Percentiles rank a stretch among this genome's conserved stretches.
Evolutionary conservation across 1,140 invertebrate genomes (phyloP).

Genomic region (Dendroctonus valens): DNA sequence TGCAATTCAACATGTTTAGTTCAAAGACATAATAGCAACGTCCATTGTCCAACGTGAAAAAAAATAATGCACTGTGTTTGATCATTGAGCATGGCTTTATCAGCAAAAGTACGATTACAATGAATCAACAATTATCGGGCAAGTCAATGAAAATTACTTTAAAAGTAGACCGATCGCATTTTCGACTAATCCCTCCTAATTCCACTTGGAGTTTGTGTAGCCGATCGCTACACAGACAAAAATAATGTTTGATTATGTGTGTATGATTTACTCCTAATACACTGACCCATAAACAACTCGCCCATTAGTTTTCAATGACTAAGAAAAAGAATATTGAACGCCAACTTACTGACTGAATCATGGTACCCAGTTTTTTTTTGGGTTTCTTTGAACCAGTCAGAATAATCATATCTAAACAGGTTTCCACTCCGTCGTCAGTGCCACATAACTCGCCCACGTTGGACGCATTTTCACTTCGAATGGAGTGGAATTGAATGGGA

Average conservation of each 20-base stretch:
- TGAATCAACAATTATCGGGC: too few relatives aligned
- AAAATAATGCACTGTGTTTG: too few relatives aligned
- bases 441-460: slow-evolving; percentile 3
- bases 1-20: too few relatives aligned
- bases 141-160: too few relatives aligned
- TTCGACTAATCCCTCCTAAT: background rate
- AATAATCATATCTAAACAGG: background rate
- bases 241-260: background rate
- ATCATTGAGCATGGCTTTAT: too few relatives aligned
- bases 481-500: too few relatives aligned
- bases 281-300: slow-evolving; percentile 9
- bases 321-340: background rate
- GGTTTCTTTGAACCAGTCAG: background rate
- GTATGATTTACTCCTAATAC: background rate
- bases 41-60: too few relatives aligned
- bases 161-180: background rate
- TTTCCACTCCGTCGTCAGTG: background rate
- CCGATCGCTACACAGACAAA: background rate
- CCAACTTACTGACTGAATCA: background rate
- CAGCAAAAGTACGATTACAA: too few relatives aligned
- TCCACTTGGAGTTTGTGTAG: background rate
- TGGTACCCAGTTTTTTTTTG: slow-evolving; percentile 1
- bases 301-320: background rate
- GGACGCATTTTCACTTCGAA: too few relatives aligned
- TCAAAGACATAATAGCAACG: too few relatives aligned